phyloP scores from a whole-genome alignment of 2,113 vertebrate species.

The Chloropsis hardwickii region DNA sequence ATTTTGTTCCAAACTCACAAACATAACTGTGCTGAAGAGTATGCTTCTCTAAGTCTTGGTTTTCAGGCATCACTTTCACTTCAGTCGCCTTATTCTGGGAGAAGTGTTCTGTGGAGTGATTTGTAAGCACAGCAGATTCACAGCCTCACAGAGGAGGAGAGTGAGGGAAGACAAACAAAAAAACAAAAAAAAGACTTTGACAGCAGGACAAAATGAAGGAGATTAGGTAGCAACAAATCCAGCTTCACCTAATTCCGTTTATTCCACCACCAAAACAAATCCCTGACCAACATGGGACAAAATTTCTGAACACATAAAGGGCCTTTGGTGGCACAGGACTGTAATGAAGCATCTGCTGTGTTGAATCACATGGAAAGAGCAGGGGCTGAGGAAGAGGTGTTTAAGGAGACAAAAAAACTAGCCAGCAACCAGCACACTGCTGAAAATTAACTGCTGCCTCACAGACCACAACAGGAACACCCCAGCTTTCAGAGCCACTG shows the following conservation, averaged over 20 bases:
- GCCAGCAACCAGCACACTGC: background rate
- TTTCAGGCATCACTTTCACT: background rate
- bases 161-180: background rate
- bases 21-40: background rate
- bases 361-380: background rate
- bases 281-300: background rate
- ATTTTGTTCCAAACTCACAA: background rate
- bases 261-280: background rate
- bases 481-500: background rate
- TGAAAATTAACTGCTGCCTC: background rate
- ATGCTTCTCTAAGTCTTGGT: background rate
- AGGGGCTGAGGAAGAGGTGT: background rate
- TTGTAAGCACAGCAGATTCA: background rate
- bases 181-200: background rate
- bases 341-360: background rate
- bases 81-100: background rate
- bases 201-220: background rate
- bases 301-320: background rate
- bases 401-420: background rate
- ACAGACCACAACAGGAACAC: background rate
- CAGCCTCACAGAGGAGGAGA: background rate
- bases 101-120: background rate
- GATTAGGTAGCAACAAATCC: background rate
- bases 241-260: background rate
- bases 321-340: background rate